Base-by-base conservation (phyloP, 2,888 invertebrate species). In the Parascotia fuliginaria region DNA sequence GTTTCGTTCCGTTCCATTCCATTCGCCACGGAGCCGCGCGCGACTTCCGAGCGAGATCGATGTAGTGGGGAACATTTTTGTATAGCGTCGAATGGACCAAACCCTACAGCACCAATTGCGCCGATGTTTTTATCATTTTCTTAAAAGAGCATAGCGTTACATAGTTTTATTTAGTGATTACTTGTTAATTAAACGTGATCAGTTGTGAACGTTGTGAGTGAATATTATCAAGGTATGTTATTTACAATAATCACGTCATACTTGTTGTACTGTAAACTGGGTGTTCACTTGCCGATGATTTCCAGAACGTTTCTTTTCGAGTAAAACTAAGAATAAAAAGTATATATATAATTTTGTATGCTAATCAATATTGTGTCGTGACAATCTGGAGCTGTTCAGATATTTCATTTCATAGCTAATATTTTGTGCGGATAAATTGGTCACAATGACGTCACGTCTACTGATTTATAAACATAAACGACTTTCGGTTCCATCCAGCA, bases 381-480 rank as follows among this genome's bases (percentile, higher is more conserved):
- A 56, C 45, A 42, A 38, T 48, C 41, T 48, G 49, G 45, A 43
- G 42, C 39, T 49, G 47, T 48, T 49, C 65, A 42, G 41, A 55
- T 62, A 63, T 60, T 66, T 69, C 59, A 62, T 71, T 67, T 65
- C 52, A 60, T 65, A 70, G 73, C 70, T 71, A 69, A 58, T 60
- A 66, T 72, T 79, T 76, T 77, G 70, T 75, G 73, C 61, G 73
- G 74, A 76, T 81, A 86, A 85, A 85, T 88, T 73, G 77, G 84
- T 82, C 82, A 75, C 79, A 75, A 85, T 91, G 91, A 90, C 91
- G 91, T 91, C 91, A 91, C 72, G 64, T 81, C 73, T 70, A 79
- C 81, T 84, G 87, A 89, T 85, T 87, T 90, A 89, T 83, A 89
- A 86, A 89, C 89, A 85, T 81, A 79, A 82, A 87, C 73, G 75